Percentiles rank a stretch among this genome's conserved stretches.
These are phyloP conservation scores for Gavialis gangeticus DNA, from an alignment of 2,113 vertebrate species.

Conservation along the genomic window DNA sequence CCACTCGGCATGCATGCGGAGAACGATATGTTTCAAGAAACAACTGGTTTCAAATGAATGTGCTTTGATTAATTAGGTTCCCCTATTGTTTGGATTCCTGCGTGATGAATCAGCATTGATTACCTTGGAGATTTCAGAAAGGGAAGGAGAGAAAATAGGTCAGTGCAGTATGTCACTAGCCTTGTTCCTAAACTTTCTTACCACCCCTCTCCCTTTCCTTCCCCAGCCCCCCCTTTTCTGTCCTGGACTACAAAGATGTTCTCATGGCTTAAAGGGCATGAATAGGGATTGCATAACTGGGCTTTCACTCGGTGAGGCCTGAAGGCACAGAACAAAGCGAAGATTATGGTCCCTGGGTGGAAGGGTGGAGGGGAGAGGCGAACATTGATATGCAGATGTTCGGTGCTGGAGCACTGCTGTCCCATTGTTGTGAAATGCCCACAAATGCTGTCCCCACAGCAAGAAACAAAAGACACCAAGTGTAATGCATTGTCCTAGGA, in stretches of 20 bases:
- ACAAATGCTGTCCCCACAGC: not conserved
- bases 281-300: not conserved
- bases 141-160: not conserved
- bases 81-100: not conserved
- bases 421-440: not conserved
- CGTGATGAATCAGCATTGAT: accelerated
- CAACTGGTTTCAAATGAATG: not conserved
- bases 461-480: not conserved
- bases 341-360: not conserved
- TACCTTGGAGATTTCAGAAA: not conserved
- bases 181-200: not conserved
- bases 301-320: not conserved
- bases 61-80: not conserved
- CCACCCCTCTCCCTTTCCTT: not conserved
- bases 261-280: not conserved
- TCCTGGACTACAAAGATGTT: slow-evolving; percentile 25
- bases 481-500: not conserved
- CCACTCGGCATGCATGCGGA: no score
- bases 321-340: slow-evolving; percentile 22
- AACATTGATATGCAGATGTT: slow-evolving; percentile 51
- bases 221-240: not conserved
- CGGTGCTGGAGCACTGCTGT: not conserved
- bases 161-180: not conserved
- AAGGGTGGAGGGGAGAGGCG: not conserved
- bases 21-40: not conserved